Percentiles rank a stretch among this genome's conserved stretches.
Evolutionary conservation across 1,140 invertebrate genomes (phyloP).

Genomic region (Drosophila ambigua): DNA sequence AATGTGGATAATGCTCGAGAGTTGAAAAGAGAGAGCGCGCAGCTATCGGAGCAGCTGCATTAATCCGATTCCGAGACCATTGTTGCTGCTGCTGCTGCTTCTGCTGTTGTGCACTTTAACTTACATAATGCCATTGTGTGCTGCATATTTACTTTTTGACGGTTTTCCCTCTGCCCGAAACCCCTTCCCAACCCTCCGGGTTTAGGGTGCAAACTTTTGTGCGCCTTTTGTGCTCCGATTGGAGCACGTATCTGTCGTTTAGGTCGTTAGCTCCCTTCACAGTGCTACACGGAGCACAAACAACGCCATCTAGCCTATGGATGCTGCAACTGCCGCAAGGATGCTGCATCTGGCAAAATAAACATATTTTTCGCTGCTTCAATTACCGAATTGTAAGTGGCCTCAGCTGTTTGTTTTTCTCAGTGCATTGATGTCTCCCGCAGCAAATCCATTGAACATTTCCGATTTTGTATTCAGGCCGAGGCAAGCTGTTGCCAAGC

Average conservation of each 20-base stretch:
- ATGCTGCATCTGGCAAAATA: too few species aligned
- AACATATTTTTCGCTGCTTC: too few species aligned
- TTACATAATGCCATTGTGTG: conserved; percentile 80
- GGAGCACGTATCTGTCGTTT: conserved; percentile 65
- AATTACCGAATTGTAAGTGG: too few species aligned
- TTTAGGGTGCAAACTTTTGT: conserved; percentile 50
- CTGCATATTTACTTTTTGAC: conserved; percentile 82
- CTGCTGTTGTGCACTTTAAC: conserved; percentile 68
- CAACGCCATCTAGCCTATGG: background rate
- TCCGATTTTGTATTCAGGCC: conserved; percentile 27
- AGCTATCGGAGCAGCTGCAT: conserved; percentile 46
- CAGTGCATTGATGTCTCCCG: conserved; percentile 23
- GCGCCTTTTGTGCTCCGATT: conserved; percentile 34
- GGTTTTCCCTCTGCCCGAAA: conserved; percentile 48
- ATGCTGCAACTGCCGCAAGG: too few species aligned
- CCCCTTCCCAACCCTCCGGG: too few species aligned
- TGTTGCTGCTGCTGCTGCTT: conserved; percentile 45
- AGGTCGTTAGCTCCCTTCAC: conserved; percentile 61
- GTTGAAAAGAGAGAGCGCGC: background rate
- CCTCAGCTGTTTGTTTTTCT: too few species aligned
- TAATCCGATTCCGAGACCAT: conserved; percentile 75
- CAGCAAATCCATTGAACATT: conserved; percentile 59
- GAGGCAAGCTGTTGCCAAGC: conserved; percentile 49
- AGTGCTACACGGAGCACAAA: background rate
- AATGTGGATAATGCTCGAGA: too few species aligned